Conservation (phyloP, 1,140 invertebrate species). For the Drosophila orena region DNA sequence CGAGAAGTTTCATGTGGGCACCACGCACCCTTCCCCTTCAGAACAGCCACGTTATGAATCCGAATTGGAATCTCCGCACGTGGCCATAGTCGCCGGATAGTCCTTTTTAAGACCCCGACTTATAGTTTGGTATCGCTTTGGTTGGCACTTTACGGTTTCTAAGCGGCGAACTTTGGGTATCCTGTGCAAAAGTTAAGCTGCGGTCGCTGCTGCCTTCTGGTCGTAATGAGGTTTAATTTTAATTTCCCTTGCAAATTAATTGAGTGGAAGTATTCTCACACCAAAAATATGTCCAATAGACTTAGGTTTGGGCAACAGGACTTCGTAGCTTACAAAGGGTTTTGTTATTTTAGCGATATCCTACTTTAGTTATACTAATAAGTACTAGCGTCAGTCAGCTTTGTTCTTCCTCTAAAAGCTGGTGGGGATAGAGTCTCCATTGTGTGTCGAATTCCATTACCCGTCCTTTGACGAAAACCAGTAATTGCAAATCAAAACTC, state of each 20-base stretch:
- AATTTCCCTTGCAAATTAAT: constrained; percentile 65
- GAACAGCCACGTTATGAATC: neutral
- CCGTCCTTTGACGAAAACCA: neutral
- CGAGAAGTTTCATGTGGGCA: constrained; percentile 38
- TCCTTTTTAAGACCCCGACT: constrained; percentile 66
- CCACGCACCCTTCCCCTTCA: constrained; percentile 2
- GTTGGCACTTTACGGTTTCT: constrained; percentile 42
- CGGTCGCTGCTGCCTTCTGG: constrained; percentile 15
- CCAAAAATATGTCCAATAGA: constrained; percentile 37
- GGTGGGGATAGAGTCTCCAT: neutral
- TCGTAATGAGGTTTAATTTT: constrained; percentile 58
- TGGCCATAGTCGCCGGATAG: constrained; percentile 33
- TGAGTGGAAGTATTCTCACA: constrained; percentile 43
- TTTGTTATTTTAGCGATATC: too few relatives aligned
- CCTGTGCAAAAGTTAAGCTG: constrained; percentile 46
- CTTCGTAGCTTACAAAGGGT: too few relatives aligned
- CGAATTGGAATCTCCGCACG: constrained; percentile 43
- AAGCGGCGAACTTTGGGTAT: constrained; percentile 22
- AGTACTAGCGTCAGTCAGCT: too few relatives aligned
- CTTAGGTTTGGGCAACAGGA: neutral
- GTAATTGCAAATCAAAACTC: constrained; percentile 37
- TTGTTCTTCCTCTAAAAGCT: neutral
- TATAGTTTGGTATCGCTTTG: constrained; percentile 57
- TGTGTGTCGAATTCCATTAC: constrained; percentile 24
- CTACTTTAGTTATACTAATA: too few relatives aligned